A percentile compares a stretch with the other conserved stretches of the same genome.
These are phyloP conservation scores for Cosmia pyralina DNA, from an alignment of 2,888 invertebrate genomes.

Conservation along the genomic window DNA sequence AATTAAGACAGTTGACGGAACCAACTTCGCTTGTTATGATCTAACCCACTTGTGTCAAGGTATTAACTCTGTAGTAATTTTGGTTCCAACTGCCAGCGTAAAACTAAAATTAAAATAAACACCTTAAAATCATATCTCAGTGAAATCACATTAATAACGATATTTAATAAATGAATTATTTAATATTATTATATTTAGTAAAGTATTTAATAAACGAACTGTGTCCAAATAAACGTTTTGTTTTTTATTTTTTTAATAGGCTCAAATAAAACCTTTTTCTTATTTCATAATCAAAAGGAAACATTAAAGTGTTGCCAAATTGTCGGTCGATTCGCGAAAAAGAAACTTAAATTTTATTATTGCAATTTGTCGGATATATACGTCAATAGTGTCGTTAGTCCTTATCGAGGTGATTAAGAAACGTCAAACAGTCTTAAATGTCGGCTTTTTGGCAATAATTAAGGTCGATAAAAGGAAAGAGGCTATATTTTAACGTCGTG, in stretches of 20 bases:
- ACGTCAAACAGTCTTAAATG: slow-evolving; percentile 66
- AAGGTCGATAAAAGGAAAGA: slow-evolving; percentile 58
- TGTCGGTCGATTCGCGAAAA: slow-evolving; percentile 58
- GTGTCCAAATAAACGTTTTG: too few species aligned
- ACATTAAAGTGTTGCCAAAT: slow-evolving; percentile 66
- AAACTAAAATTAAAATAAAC: slow-evolving; percentile 43
- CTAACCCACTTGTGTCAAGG: slow-evolving; percentile 54
- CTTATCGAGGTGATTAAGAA: slow-evolving; percentile 70
- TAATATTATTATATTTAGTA: too few species aligned
- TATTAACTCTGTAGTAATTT: slow-evolving; percentile 43
- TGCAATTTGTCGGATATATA: slow-evolving; percentile 71
- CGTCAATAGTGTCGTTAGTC: slow-evolving; percentile 69
- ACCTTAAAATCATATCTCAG: slow-evolving; percentile 27
- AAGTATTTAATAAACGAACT: too few species aligned
- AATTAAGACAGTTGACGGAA: slow-evolving; percentile 60
- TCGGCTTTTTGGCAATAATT: slow-evolving; percentile 63
- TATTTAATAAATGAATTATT: too few species aligned
- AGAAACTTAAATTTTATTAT: slow-evolving; percentile 63
- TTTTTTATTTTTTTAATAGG: too few species aligned
- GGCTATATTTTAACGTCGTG: slow-evolving; percentile 65
- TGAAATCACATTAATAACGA: slow-evolving; percentile 30
- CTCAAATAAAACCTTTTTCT: slow-evolving; percentile 61
- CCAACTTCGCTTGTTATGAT: slow-evolving; percentile 51
- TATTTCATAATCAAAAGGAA: slow-evolving; percentile 68
- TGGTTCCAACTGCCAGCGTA: slow-evolving; percentile 4